A percentile compares a stretch with the other conserved stretches of the same genome.
phyloP scores from a whole-genome alignment of 2,113 vertebrate genomes.

The Vulpes lagopus region DNA sequence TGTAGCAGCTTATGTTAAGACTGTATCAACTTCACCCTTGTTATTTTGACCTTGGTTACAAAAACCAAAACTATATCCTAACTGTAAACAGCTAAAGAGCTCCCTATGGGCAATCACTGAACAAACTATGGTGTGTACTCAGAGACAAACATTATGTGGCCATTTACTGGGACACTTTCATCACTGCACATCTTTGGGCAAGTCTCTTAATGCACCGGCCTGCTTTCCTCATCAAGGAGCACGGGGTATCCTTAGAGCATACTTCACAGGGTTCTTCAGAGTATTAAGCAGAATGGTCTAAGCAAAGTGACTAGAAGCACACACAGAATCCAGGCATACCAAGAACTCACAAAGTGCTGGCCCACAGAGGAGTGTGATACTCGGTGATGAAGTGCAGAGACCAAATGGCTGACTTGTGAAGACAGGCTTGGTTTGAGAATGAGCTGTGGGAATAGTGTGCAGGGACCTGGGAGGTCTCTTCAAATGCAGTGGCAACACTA shows the following conservation, averaged over 20 bases:
- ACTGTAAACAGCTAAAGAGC: not conserved
- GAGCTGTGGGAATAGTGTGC: not conserved
- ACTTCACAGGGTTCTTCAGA: fast-evolving
- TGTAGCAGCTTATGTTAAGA: not conserved
- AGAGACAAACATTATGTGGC: fast-evolving
- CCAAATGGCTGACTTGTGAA: too few relatives aligned
- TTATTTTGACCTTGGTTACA: not conserved
- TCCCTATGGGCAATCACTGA: not conserved
- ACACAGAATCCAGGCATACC: fast-evolving
- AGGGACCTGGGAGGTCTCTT: not conserved
- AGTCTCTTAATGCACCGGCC: fast-evolving
- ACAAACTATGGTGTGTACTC: fast-evolving
- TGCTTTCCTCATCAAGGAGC: not conserved
- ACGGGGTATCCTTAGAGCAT: fast-evolving
- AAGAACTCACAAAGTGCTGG: fast-evolving
- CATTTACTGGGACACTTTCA: fast-evolving
- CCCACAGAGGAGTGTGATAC: fast-evolving
- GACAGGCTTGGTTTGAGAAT: not conserved
- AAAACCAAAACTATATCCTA: not conserved
- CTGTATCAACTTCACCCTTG: not conserved
- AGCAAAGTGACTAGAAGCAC: too few relatives aligned
- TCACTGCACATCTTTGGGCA: not conserved
- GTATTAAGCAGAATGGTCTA: fast-evolving
- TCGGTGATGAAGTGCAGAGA: not conserved
- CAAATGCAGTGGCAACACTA: fast-evolving